Base-by-base conservation (phyloP, 2,797 vertebrate species). In the Trematomus bernacchii region DNA sequence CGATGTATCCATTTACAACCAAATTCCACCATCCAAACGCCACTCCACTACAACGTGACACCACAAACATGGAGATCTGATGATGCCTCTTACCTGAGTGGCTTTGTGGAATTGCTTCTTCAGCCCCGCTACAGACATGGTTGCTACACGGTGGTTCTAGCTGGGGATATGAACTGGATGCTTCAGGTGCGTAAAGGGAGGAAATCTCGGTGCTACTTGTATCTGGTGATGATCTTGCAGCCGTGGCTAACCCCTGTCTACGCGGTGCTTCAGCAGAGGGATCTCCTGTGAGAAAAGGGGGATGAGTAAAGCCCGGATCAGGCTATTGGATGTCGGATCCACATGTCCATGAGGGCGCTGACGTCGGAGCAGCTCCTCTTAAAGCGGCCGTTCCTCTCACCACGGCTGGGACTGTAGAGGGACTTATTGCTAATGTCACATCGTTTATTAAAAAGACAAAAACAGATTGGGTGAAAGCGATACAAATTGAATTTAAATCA, bases 71-170 rank as follows among this genome's bases (percentile, higher is more conserved):
- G 40, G 23, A 33, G 58, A 68, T 23, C 3, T 19, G n/a, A 2
- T 1, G 66, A 11, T 74, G 54, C 65, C 65, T 73, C 70, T 88
- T 95, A 98, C 97, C 97, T 98, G 97, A 40, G 97, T 98, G 85
- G 97, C 97, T 94, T 98, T 98, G 93, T 97, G 97, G 94, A 98
- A 98, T 77, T 98, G 97, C 88, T 98, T 98, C 94, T 97, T 98
- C 14, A 98, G 91, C 74, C 97, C 97, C 76, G 96, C 96, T 91
- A 97, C 96, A 84, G 96, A 97, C 96, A 97, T 97, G 90, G 68
- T 90, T 40, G 84, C 85, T 83, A 76, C 84, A 50, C 85, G 80
- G 52, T 65, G 85, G 33, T 79, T 86, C 73, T 76, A 66, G 58
- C 64, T 43, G 18, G 18, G 19, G 1, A 60, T 18, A 5, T 40